Conservation (phyloP, 2,888 invertebrate species). For the Agrotis segetum region DNA sequence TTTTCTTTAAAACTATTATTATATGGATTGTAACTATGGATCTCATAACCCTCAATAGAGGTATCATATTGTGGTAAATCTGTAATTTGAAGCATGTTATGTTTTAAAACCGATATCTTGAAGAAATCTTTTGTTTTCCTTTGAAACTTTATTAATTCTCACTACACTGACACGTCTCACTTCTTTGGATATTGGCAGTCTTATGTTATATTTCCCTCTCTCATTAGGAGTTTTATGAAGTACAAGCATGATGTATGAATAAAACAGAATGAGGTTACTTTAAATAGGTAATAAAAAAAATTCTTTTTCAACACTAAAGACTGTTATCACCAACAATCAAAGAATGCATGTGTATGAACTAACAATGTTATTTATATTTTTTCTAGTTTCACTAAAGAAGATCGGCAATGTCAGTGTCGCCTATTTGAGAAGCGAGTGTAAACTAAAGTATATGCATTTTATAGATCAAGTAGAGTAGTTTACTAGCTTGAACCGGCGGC, state of each 20-base stretch:
- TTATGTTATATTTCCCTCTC: background rate
- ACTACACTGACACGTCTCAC: background rate
- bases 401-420: too few species aligned
- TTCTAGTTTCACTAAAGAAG: too few species aligned
- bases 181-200: background rate
- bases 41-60: background rate
- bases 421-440: too few species aligned
- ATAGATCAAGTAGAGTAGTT: too few species aligned
- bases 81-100: background rate
- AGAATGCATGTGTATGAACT: too few species aligned
- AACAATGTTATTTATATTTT: too few species aligned
- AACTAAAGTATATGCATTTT: too few species aligned
- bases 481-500: too few species aligned
- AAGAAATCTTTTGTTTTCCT: background rate
- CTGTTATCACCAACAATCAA: too few species aligned
- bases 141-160: background rate
- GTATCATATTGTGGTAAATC: background rate
- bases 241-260: background rate
- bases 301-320: too few species aligned
- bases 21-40: background rate
- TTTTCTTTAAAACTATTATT: constrained; percentile 7
- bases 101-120: constrained; percentile 2
- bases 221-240: background rate
- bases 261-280: background rate
- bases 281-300: too few species aligned